Base-by-base conservation (phyloP, 2,888 invertebrate genomes). In the Clanis bilineata region DNA sequence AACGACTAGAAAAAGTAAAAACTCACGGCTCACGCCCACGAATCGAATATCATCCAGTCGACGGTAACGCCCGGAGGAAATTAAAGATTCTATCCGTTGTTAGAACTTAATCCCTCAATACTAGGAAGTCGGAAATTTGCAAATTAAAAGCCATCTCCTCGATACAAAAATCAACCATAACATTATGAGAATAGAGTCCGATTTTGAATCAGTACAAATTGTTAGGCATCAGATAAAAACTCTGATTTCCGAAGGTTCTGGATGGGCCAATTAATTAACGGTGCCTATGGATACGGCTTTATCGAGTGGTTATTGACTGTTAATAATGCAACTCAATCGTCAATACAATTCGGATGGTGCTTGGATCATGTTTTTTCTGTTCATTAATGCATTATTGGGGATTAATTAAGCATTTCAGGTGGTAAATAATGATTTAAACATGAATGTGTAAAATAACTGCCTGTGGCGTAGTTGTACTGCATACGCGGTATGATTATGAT, bases 71-170 rank as follows among this genome's bases (percentile, higher is more conserved):
- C 83, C 86, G 70, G 74, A 89, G 90, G 90, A 90, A 90, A 91
- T 90, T 90, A 90, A 89, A 91, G 89, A 90, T 90, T 90, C 88
- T 88, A 86, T 88, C 87, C 87, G 79, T 72, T 69, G 79, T 83
- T 83, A 85, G 83, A 80, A 83, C 87, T 89, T 88, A 90, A 90
- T 90, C 86, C 83, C 81, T 68, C 76, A 68, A 83, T 83, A 86
- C 87, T 85, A 86, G 84, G 89, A 85, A 84, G 82, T 82, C 82
- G 79, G 88, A 86, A 88, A 88, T 90, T 90, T 89, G 90, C 87
- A 90, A 90, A 90, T 91, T 90, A 90, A 89, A 86, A 78, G 73
- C 69, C 15, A 21, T 7, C 12, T 6, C 3, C 18, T 32, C 18
- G 15, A 51, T 1, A 23, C 10, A 12, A 58, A 58, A 58, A 22